Conservation (phyloP, 1,140 invertebrate species). For the Diabrotica virgifera region DNA sequence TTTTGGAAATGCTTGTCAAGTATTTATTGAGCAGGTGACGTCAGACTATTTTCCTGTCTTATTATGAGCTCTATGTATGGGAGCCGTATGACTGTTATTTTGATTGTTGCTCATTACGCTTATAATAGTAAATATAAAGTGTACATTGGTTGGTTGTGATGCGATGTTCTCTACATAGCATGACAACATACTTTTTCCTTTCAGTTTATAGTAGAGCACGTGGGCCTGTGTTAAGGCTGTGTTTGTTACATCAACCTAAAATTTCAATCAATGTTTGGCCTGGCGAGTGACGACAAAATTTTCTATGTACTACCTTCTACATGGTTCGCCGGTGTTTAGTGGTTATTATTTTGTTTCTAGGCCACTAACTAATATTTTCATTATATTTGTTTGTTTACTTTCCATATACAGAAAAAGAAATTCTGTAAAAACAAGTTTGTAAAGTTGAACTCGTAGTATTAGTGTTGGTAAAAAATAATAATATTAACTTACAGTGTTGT, state of each 20-base stretch:
- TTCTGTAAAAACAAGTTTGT: background rate
- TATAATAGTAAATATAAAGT: conserved; percentile 35
- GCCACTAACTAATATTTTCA: background rate
- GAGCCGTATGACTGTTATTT: conserved; percentile 4
- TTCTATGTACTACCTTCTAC: too few relatives aligned
- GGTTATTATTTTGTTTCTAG: too few relatives aligned
- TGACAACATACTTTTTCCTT: too few relatives aligned
- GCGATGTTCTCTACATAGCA: conserved; percentile 21
- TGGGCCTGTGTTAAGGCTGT: conserved; percentile 24
- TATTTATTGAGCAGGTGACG: conserved; percentile 43
- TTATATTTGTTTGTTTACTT: background rate
- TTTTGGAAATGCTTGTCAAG: conserved; percentile 30
- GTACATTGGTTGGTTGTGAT: conserved; percentile 34
- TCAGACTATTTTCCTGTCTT: too few relatives aligned
- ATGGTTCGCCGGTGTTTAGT: too few relatives aligned
- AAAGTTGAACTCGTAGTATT: too few relatives aligned
- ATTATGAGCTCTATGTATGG: conserved; percentile 19
- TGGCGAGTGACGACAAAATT: too few relatives aligned
- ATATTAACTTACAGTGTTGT: too few relatives aligned
- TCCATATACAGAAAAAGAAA: background rate
- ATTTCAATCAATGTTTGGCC: too few relatives aligned
- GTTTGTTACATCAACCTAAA: too few relatives aligned
- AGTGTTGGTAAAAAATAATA: too few relatives aligned
- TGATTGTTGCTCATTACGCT: conserved; percentile 18
- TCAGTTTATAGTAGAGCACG: too few relatives aligned